Evolutionary conservation across 2,888 invertebrate species (phyloP), one percentile per base, ranked within the genome.

Genomic region (Saturnia japonica): DNA sequence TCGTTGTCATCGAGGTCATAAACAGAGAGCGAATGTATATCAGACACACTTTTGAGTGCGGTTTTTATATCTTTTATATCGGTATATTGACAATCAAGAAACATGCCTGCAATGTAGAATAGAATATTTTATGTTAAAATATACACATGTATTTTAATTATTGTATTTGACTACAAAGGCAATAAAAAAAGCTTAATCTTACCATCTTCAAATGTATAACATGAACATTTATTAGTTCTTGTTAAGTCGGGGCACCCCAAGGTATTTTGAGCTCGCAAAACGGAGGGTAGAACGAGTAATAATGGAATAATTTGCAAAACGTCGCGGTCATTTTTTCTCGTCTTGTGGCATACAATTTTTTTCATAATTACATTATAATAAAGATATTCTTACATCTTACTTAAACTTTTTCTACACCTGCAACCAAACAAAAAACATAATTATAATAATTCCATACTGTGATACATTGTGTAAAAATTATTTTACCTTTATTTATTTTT

Each of bases 171-270:
- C 47, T 45, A 70, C 45, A 45, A 60, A 45, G 34, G 69, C 67
- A 76, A 74, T 72, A 73, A 72, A n/a, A n/a, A n/a, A 77, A 74
- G 62, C 25, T 11, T 64, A 72, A 71, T 79, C 94, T 95, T 91
- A 95, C 95, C 98, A 90, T 98, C 97, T 91, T 98, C 97, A 90
- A 98, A 97, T 88, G 97, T 96, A 94, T 97, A 98, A 93, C 98
- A 98, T 45, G 98, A 97, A 91, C 98, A 98, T 85, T 96, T 96
- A 77, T 96, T 96, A 90, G 95, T 96, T 83, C 95, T 95, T 82
- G 96, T 95, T 84, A 96, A 95, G 86, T 96, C 96, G 74, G 97
- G 96, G 89, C 97, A 97, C 85, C 86, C 91, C 90, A 92, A 77
- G 90, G 91, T 90, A 93, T 91, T 91, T 87, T 94, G 85, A 90